Evolutionary conservation across 2,888 invertebrate genomes (phyloP), one percentile per base, ranked within the genome.

Genomic region (Agrotis exclamationis): DNA sequence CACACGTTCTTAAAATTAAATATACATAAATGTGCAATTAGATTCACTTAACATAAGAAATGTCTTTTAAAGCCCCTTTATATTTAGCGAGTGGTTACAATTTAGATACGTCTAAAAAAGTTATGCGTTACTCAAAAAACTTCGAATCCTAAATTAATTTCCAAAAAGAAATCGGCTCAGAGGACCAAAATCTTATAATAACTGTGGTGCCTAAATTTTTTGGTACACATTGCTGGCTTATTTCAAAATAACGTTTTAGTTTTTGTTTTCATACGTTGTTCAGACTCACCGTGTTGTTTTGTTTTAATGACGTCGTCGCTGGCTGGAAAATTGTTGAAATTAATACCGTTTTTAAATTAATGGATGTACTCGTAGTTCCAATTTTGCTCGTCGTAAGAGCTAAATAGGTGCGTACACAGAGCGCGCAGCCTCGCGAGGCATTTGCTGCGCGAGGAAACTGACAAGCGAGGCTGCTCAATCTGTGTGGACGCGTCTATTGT

Each of bases 31-130:
- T 51, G 18, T 54, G 63, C 48, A 79, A 58, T 63, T 58, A 71
- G 13, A 78, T 53, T 63, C 53, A 45, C 53, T 14, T 63, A 78
- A 63, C 33, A 58, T 71, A 56, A 70, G 54, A 62, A 39, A 78
- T 28, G 16, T 50, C 45, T 79, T 28, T 72, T 22, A 72, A 50
- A 4, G 53, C 24, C 63, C 20, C 39, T 78, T 24, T 58, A 79
- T 48, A 45, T 1, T 50, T 47, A 54, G 44, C 33, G 20, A 53
- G 39, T 62, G 44, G 57, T 33, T 18, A 13, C 22, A 45, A 47
- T 48, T 18, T n/a, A n/a, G 28, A 1, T 33, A 39, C 22, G 6
- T 7, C 9, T n/a, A n/a, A 20, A 9, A 44, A 53, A 20, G 3
- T 70, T 28, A 57, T 20, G n/a, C 13, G 14, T 3, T 20, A 20